phyloP scores from a whole-genome alignment of 2,113 vertebrate species.

The Clarias macrocephalus region DNA sequence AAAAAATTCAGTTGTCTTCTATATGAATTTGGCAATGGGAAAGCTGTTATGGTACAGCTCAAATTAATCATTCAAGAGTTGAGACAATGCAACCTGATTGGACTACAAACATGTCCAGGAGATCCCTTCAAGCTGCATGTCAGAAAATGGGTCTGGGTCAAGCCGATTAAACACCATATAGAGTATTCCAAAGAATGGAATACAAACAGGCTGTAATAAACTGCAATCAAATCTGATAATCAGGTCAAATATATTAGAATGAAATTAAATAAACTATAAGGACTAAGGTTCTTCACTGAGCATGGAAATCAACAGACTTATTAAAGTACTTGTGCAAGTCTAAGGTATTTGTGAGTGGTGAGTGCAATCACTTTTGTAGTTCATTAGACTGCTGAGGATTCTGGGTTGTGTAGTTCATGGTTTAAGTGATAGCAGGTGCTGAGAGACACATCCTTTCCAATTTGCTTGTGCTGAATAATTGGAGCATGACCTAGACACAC shows the following conservation, averaged over 20 bases:
- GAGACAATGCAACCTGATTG: no score
- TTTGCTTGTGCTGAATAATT: not conserved
- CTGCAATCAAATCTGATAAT: not conserved
- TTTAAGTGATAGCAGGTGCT: not conserved
- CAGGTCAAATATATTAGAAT: not conserved
- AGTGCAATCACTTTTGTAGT: not conserved
- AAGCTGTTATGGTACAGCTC: no score
- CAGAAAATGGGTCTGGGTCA: no score
- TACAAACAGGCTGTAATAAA: no score
- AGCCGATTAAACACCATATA: no score
- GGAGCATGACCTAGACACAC: conserved; percentile 7
- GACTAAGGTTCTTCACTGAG: not conserved
- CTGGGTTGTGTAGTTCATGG: not conserved
- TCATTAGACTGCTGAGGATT: not conserved
- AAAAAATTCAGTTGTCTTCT: no score
- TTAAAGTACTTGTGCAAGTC: not conserved
- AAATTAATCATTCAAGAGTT: no score
- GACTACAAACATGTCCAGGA: no score
- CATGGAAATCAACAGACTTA: not conserved
- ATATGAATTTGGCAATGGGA: no score
- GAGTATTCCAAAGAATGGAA: no score
- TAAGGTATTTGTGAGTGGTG: not conserved
- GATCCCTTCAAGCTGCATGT: no score
- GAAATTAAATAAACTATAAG: not conserved
- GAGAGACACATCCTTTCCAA: not conserved